These are phyloP conservation scores for Phaethornis superciliosus DNA, from an alignment of 2,113 vertebrate species.

Conservation along the genomic window DNA sequence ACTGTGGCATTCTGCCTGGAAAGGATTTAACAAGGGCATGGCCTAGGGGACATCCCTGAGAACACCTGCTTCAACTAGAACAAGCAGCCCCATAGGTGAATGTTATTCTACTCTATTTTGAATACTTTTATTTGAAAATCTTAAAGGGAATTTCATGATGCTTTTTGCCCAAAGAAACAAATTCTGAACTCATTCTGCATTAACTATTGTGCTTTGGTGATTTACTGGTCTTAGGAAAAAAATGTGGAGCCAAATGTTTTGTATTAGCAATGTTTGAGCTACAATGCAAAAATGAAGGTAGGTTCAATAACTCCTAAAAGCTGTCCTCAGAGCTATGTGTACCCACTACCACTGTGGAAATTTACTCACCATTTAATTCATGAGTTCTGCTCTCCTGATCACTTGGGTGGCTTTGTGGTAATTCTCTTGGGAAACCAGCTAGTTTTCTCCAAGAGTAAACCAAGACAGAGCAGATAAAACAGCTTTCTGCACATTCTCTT, in stretches of 20 bases:
- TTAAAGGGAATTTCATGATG: background rate
- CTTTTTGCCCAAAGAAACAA: background rate
- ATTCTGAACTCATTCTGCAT: background rate
- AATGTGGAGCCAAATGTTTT: background rate
- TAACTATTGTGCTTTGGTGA: background rate
- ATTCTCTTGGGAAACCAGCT: background rate
- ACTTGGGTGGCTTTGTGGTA: background rate
- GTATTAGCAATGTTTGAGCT: background rate
- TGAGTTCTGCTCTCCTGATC: background rate
- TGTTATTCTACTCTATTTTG: background rate
- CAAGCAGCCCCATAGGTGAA: background rate
- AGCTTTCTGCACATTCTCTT: background rate
- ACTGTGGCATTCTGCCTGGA: background rate
- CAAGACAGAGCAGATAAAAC: background rate
- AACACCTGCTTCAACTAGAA: background rate
- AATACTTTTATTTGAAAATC: background rate
- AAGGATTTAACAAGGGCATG: background rate
- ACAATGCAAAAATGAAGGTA: background rate
- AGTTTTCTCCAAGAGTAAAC: background rate
- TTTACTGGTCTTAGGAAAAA: background rate
- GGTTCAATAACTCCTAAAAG: background rate
- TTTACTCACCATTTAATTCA: background rate
- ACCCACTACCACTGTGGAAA: background rate
- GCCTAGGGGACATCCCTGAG: background rate
- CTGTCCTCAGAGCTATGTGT: background rate